phyloP scores from a whole-genome alignment of 1,140 invertebrate species.

The Fragariocoptes setiger region DNA sequence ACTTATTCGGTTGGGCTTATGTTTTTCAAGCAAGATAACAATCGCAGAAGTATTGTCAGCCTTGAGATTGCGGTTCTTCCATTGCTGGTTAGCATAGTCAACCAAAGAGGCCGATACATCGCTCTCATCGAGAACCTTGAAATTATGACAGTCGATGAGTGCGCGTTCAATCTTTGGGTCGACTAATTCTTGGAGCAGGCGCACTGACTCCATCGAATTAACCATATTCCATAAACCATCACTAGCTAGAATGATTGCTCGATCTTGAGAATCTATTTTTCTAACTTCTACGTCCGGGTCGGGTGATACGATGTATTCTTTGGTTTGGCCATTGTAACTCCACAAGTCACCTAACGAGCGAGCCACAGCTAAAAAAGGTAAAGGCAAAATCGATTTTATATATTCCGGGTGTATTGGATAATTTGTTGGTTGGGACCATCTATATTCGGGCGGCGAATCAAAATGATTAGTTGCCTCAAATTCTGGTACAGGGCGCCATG shows the following conservation, averaged over 20 bases:
- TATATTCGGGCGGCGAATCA: too few species aligned
- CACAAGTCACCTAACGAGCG: conserved; percentile 45
- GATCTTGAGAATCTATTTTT: conserved; percentile 40
- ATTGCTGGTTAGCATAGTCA: too few species aligned
- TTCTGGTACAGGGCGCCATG: conserved; percentile 19
- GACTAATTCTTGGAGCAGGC: conserved; percentile 44
- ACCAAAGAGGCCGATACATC: too few species aligned
- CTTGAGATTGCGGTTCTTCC: too few species aligned
- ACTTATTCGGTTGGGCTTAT: too few species aligned
- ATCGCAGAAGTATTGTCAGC: too few species aligned
- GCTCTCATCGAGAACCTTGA: too few species aligned
- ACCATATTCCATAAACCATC: conserved; percentile 93
- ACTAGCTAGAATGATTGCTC: conserved; percentile 72
- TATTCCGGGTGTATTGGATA: background rate
- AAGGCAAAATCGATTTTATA: conserved; percentile 1
- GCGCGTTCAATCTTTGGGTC: too few species aligned
- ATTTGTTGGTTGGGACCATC: background rate
- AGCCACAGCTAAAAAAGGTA: conserved; percentile 7
- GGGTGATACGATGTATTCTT: conserved; percentile 81
- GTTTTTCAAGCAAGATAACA: too few species aligned
- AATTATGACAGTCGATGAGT: too few species aligned
- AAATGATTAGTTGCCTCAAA: background rate
- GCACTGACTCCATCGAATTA: conserved; percentile 42
- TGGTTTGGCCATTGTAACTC: conserved; percentile 64
- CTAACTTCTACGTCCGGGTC: conserved; percentile 73